Evolutionary conservation across 2,797 vertebrate genomes (phyloP).

Genomic region (Poeciliopsis infans): DNA sequence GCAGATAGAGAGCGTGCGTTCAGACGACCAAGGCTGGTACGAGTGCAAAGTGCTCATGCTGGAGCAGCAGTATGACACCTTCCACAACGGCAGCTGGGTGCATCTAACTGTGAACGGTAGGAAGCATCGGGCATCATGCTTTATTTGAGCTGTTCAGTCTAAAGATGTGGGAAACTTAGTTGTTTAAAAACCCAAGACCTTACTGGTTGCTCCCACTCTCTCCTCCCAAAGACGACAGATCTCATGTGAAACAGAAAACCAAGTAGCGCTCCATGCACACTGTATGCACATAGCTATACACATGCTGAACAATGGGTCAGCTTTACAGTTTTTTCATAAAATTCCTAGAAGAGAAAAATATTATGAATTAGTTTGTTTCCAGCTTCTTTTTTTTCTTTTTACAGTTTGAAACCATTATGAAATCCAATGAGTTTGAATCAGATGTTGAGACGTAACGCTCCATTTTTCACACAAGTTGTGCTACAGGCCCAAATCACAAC

Average conservation of each 20-base stretch:
- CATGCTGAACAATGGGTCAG: too few species aligned
- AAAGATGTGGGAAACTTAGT: neutral
- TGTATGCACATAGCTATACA: too few species aligned
- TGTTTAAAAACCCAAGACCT: neutral
- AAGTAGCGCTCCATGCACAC: too few species aligned
- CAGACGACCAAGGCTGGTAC: slow-evolving; percentile 98
- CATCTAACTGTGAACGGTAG: slow-evolving; percentile 96
- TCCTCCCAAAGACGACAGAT: too few species aligned
- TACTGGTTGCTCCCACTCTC: neutral
- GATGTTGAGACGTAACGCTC: neutral
- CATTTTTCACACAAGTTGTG: neutral
- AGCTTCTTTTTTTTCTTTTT: neutral
- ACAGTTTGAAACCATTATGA: neutral
- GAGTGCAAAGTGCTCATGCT: slow-evolving; percentile 99
- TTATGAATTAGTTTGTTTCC: neutral
- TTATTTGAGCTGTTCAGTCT: slow-evolving; percentile 8
- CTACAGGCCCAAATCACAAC: too few species aligned
- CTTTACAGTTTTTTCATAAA: neutral
- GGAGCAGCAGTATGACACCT: slow-evolving; percentile 97
- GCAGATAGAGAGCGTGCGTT: slow-evolving; percentile 92
- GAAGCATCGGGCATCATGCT: slow-evolving; percentile 34
- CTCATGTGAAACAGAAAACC: too few species aligned
- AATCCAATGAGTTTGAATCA: neutral
- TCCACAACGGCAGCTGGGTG: slow-evolving; percentile 99
- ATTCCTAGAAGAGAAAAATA: neutral